These are phyloP conservation scores for Asteroscopus sphinx DNA, from an alignment of 2,888 invertebrate genomes.

Conservation along the genomic window DNA sequence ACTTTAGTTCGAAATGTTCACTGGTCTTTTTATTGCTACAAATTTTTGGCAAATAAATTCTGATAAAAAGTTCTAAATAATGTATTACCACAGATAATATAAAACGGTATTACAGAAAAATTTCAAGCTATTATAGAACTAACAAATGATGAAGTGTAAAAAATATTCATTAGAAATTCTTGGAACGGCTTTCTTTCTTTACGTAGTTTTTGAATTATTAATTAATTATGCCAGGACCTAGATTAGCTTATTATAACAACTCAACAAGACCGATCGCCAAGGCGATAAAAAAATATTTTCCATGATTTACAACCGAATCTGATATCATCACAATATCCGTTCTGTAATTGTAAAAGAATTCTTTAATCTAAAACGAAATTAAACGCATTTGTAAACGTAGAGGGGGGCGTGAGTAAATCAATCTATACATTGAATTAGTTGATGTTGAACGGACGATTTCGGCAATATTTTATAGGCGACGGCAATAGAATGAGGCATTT, in stretches of 20 bases:
- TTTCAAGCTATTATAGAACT: slow-evolving; percentile 19
- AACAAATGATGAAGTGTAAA: slow-evolving; percentile 14
- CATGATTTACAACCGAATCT: slow-evolving; percentile 62
- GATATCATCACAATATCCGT: slow-evolving; percentile 66
- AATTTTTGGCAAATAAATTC: slow-evolving; percentile 23
- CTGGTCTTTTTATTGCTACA: slow-evolving; percentile 22
- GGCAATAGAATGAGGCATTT: slow-evolving; percentile 81
- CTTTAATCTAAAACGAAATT: slow-evolving; percentile 78
- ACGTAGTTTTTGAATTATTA: slow-evolving; percentile 34
- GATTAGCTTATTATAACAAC: slow-evolving; percentile 35
- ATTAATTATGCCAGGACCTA: slow-evolving; percentile 24
- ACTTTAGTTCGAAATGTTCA: slow-evolving; percentile 19
- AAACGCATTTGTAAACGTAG: slow-evolving; percentile 79
- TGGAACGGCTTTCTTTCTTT: slow-evolving; percentile 18
- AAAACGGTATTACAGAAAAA: no score
- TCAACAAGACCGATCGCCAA: neutral
- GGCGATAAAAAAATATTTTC: slow-evolving; percentile 38
- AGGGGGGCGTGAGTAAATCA: slow-evolving; percentile 78
- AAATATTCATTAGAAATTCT: slow-evolving; percentile 19
- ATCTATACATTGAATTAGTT: slow-evolving; percentile 87
- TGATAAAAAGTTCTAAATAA: slow-evolving; percentile 32
- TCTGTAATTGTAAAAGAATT: slow-evolving; percentile 61
- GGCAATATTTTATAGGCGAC: slow-evolving; percentile 84
- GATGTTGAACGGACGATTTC: slow-evolving; percentile 84
- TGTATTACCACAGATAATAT: no score